A percentile compares a stretch with the other conserved stretches of the same genome.
These are phyloP conservation scores for Pheucticus melanocephalus DNA, from an alignment of 2,113 vertebrate species.

Conservation along the genomic window DNA sequence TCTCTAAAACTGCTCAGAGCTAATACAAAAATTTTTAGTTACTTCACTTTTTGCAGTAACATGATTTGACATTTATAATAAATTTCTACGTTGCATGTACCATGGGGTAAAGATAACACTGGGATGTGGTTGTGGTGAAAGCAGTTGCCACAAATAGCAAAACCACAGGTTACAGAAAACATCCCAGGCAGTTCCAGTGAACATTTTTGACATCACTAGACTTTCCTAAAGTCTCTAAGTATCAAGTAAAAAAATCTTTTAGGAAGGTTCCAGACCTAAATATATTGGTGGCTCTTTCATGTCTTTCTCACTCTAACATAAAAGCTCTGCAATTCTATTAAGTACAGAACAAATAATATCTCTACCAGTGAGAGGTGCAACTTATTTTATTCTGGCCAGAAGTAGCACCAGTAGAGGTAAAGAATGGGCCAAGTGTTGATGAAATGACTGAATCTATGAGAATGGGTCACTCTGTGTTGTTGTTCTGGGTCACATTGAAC, in stretches of 20 bases:
- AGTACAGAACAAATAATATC: background rate
- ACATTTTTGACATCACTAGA: background rate
- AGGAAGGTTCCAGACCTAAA: background rate
- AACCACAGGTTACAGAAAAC: background rate
- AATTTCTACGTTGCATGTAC: background rate
- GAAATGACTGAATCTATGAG: background rate
- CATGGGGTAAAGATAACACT: background rate
- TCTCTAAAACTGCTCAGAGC: background rate
- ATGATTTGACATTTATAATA: background rate
- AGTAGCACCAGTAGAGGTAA: background rate
- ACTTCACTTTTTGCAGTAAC: background rate
- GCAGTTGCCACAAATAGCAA: background rate
- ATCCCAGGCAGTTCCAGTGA: background rate
- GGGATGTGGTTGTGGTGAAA: background rate
- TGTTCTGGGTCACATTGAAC: background rate
- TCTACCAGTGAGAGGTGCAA: background rate
- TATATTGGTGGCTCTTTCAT: background rate
- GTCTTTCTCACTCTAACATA: background rate
- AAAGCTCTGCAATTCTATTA: background rate
- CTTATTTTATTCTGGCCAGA: background rate
- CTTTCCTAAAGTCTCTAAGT: background rate
- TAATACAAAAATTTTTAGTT: background rate
- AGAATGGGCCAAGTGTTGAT: background rate
- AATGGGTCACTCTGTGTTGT: background rate
- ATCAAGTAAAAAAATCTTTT: background rate